Base-by-base conservation (phyloP, 2,113 vertebrate species). In the Carlito syrichta region DNA sequence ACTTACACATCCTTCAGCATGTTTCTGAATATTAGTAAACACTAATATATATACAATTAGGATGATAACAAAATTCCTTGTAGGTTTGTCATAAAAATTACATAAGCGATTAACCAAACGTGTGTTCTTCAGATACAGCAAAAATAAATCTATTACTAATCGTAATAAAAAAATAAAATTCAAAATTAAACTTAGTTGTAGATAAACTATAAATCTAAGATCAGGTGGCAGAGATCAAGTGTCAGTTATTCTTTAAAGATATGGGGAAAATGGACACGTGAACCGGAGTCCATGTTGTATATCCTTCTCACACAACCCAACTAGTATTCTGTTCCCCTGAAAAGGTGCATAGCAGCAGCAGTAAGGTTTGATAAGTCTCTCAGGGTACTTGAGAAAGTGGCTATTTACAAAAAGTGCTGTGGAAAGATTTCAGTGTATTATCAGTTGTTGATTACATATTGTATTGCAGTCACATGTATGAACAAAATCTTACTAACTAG, bases 341-440 rank as follows among this genome's bases (percentile, higher is more conserved):
- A n/a, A n/a, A 89, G 1, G 3, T 86, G 13, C 4, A 54, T 14
- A 2, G 7, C 12, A 2, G 7, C 48, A 6, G 19, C 5, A 40
- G 19, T 23, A 69, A 77, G 30, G 8, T 82, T 5, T n/a, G 19
- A 63, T 40, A 12, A 9, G 6, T 30, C 35, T 27, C 10, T 50
- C 22, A 14, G 5, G 6, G 27, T 0, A 84, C 19, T 81, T 22
- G 17, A 73, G 19, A 23, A 91, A 43, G 14, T 30, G 20, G 0
- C 1, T 54, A 4, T 62, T 79, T 84, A 56, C 5, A 8, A 52
- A 83, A 86, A 91, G 13, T 25, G 1, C 2, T 50, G 2, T 58
- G 30, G 8, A 94, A 50, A 62, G 68, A 76, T 63, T 74, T 89
- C n/a, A 89, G 6, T 45, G 66, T 90, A 45, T 27, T 83, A 73